These are phyloP conservation scores for Merluccius polli DNA, from an alignment of 2,797 vertebrate species.

Conservation along the genomic window DNA sequence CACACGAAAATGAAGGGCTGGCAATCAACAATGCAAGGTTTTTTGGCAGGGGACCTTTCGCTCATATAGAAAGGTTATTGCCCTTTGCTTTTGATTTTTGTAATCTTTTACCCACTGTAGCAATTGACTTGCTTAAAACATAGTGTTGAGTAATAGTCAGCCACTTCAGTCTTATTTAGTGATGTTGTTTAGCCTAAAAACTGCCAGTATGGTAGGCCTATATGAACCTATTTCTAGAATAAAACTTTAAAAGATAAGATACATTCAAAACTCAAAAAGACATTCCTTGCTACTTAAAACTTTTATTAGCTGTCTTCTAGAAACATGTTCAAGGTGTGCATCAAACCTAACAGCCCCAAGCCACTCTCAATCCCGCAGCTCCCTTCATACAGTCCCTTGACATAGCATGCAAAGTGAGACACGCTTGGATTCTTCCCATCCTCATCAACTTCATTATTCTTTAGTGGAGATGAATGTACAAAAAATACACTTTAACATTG, in stretches of 20 bases:
- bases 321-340: slow-evolving; percentile 31
- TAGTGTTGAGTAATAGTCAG: not conserved
- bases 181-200: not conserved
- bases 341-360: slow-evolving; percentile 8
- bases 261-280: slow-evolving; percentile 32
- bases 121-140: not conserved
- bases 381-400: slow-evolving; percentile 26
- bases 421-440: slow-evolving; percentile 33
- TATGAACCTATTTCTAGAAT: not conserved
- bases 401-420: slow-evolving; percentile 32
- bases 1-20: not conserved
- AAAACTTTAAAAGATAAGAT: slow-evolving; percentile 17
- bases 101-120: not conserved
- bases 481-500: slow-evolving; percentile 61
- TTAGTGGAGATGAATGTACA: slow-evolving; percentile 48
- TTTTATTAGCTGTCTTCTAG: slow-evolving; percentile 49
- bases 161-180: not conserved
- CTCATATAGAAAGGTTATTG: not conserved
- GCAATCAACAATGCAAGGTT: not conserved
- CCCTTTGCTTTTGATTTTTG: too few species aligned
- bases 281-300: slow-evolving; percentile 37
- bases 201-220: not conserved
- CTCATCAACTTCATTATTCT: slow-evolving; percentile 49
- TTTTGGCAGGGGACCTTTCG: not conserved
- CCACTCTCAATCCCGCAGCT: slow-evolving; percentile 17